Base-by-base conservation (phyloP, 2,888 invertebrate genomes). In the Germaria angustata region DNA sequence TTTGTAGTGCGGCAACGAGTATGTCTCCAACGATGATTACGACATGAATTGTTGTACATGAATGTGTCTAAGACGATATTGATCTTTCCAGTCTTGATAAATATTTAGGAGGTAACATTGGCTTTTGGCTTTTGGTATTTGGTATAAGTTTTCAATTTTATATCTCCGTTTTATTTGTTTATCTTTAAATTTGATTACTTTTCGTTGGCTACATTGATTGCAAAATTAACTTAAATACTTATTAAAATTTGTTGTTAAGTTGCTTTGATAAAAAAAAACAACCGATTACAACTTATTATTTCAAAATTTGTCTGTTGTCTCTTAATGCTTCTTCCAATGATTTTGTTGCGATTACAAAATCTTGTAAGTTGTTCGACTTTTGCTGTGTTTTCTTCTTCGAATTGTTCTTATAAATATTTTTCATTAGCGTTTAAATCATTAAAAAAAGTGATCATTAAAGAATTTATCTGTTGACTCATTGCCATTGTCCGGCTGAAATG, bases 401-500 rank as follows among this genome's bases (percentile, higher is more conserved):
- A 6, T 66, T 34, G 13, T 6, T 36, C 32, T 36, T 49, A n/a
- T 34, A 2, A 2, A 28, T 28, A 3, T 36, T 44, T 65, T 66
- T 20, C 17, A 8, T 8, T 28, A 28, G 13, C 6, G 28, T 28
- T n/a, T n/a, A n/a, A n/a, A n/a, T n/a, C 17, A 13, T 22, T 49
- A 6, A 32, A 44, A 2, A 15, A 6, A 71, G 46, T 28, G 55
- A 41, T 20, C 9, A 9, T 17, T 9, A 32, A 63, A 13, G 13
- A 8, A 22, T 61, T 44, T 28, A 36, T 15, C 8, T 63, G 78
- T 63, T 73, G 68, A 73, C 36, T 80, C 72, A 80, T 61, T 73
- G 13, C 44, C 28, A 28, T 53, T 66, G 68, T 59, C 59, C 34
- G 66, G 34, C 41, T 65, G 6, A 68, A 80, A 73, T 80, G 80